Percentiles rank a stretch among this genome's conserved stretches.
Evolutionary conservation across 2,113 vertebrate genomes (phyloP).

Genomic region (Falcunculus frontatus): DNA sequence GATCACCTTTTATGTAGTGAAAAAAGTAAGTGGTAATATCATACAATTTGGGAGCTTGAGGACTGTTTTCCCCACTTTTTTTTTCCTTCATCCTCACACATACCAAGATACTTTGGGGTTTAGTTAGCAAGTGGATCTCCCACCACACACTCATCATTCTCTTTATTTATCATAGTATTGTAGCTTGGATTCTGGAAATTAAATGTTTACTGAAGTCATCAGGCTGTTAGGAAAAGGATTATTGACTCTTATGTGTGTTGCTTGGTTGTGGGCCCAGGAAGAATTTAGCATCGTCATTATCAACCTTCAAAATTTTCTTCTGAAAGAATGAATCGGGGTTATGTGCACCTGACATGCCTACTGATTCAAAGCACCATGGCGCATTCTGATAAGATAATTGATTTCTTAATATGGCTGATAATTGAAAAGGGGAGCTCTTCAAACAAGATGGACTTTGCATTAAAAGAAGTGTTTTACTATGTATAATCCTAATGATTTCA

Average conservation of each 20-base stretch:
- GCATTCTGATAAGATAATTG: background rate
- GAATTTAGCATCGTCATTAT: background rate
- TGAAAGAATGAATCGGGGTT: background rate
- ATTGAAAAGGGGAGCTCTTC: background rate
- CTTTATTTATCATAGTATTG: background rate
- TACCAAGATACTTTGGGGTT: background rate
- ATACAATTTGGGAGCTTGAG: background rate
- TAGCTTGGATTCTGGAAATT: background rate
- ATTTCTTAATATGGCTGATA: background rate
- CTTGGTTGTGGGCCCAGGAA: background rate
- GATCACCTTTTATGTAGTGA: background rate
- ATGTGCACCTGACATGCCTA: background rate
- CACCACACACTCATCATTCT: fast-evolving
- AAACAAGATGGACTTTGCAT: background rate
- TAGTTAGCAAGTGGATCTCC: background rate
- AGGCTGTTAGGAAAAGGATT: background rate
- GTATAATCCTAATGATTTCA: background rate
- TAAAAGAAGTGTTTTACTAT: background rate
- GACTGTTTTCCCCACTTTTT: background rate
- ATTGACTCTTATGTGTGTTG: background rate
- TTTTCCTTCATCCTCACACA: no score
- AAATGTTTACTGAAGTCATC: background rate
- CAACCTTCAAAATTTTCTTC: background rate
- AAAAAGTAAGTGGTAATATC: background rate
- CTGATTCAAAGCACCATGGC: background rate